Percentiles rank a stretch among this genome's conserved stretches.
phyloP scores from a whole-genome alignment of 1,140 invertebrate genomes.

The Penaeus vannamei region DNA sequence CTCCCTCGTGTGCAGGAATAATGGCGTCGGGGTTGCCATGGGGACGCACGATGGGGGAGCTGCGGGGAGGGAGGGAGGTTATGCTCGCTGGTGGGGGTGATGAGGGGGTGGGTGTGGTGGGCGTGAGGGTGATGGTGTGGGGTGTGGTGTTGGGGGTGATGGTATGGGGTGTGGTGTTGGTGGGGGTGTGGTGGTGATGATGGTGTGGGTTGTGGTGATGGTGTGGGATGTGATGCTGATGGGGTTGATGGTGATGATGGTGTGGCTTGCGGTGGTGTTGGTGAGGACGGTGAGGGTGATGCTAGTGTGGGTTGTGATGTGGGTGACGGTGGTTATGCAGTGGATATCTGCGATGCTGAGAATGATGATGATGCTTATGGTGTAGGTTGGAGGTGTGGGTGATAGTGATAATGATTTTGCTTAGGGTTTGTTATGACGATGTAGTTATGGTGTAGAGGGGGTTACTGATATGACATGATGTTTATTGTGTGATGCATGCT shows the following conservation, averaged over 20 bases:
- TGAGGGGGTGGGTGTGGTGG: neutral
- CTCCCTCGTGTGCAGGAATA: slow-evolving; percentile 72
- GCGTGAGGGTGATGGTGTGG: neutral
- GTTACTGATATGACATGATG: too few relatives aligned
- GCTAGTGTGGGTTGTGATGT: neutral
- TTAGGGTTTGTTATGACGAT: too few relatives aligned
- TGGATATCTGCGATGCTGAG: too few relatives aligned
- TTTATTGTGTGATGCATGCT: neutral
- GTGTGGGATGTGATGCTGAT: neutral
- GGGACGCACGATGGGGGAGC: slow-evolving; percentile 51
- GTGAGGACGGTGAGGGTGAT: neutral
- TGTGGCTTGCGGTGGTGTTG: neutral
- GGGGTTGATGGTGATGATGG: neutral
- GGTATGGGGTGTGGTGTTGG: neutral
- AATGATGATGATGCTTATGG: too few relatives aligned
- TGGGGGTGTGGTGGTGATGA: neutral
- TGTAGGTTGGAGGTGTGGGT: too few relatives aligned
- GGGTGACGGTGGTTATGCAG: neutral
- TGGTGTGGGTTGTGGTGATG: neutral
- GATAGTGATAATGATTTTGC: too few relatives aligned
- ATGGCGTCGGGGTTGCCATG: slow-evolving; percentile 58
- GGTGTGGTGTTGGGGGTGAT: neutral
- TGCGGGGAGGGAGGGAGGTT: neutral
- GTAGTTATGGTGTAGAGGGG: too few relatives aligned
- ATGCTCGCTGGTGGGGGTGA: neutral